Base-by-base conservation (phyloP, 2,113 vertebrate species). In the Peromyscus polionotus region DNA sequence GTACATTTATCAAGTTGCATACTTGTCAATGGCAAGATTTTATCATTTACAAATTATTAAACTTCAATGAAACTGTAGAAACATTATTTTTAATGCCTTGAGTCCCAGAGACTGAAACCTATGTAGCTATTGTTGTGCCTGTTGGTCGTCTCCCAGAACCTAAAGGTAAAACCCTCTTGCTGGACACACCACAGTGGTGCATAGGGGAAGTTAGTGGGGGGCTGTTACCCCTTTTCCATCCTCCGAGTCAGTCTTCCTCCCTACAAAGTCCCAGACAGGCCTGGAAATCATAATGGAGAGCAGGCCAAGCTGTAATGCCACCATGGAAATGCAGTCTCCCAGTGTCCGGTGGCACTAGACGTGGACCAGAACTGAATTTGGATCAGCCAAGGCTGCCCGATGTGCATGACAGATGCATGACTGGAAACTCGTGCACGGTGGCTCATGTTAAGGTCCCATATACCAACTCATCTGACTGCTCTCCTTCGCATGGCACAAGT, bases 21-120 rank as follows among this genome's bases (percentile, higher is more conserved):
- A 51, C 57, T 94, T 90, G 75, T 51, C 36, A 90, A 31, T 90
- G 91, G n/a, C 19, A 90, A 20, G 31, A 68, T 79, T 94, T 86
- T 85, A 85, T 79, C 36, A 59, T 63, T 84, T 48, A 48, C 22
- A 91, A 90, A 95, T 45, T 33, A 67, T 54, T 72, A 84, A 51
- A 88, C 31, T 2, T 95, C 39, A 88, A 54, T 51, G 51, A 92
- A 89, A 84, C 59, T 73, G 63, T 65, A 19, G 19, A 86, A 87
- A 61, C 54, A 72, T 90, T 59, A 39, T 61, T 20, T 81, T 39
- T 83, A 83, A 83, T 39, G 20, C 36, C n/a, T 83, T 26, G 12
- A 61, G 13, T 61, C 57, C 57, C 8, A 28, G 80, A 83, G 57
- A 61, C 57, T 61, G 3, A 26, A 39, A 83, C 28, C 36, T 26